These are phyloP conservation scores for Porites australiensis DNA, from an alignment of 64 coral and sea anemone genomes.

Conservation along the genomic window DNA sequence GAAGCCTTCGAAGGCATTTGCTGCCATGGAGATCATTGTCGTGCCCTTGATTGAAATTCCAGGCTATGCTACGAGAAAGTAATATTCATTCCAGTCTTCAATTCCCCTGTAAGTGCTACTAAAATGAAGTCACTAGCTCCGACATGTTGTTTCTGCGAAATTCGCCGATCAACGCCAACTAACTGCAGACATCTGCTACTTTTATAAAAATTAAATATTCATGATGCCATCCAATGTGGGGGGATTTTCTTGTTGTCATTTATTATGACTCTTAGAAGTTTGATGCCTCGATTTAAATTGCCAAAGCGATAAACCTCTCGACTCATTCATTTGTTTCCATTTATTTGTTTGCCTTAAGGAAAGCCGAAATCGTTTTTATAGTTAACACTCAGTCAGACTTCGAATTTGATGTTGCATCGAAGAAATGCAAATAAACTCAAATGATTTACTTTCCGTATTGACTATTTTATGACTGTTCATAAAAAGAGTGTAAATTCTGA, in stretches of 20 bases:
- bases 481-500: not conserved
- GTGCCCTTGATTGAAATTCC: not conserved
- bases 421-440: constrained; percentile 24
- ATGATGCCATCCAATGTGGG: constrained; percentile 28
- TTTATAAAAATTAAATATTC: constrained; percentile 56
- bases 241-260: constrained; percentile 42
- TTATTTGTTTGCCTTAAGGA: not conserved
- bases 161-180: constrained; percentile 18
- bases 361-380: not conserved
- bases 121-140: not conserved
- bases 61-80: not conserved
- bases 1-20: constrained; percentile 57
- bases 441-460: not conserved
- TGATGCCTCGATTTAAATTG: constrained; percentile 14
- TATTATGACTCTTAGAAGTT: not conserved
- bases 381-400: not conserved
- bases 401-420: not conserved
- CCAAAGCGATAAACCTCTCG: not conserved
- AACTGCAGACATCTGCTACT: constrained; percentile 39
- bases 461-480: not conserved
- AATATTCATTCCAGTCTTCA: constrained; percentile 3
- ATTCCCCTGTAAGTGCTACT: not conserved
- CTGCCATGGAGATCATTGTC: constrained; percentile 35
- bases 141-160: not conserved
- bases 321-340: not conserved